A percentile compares a stretch with the other conserved stretches of the same genome.
These are phyloP conservation scores for Lutjanus erythropterus DNA, from an alignment of 2,113 vertebrate genomes.

Conservation along the genomic window DNA sequence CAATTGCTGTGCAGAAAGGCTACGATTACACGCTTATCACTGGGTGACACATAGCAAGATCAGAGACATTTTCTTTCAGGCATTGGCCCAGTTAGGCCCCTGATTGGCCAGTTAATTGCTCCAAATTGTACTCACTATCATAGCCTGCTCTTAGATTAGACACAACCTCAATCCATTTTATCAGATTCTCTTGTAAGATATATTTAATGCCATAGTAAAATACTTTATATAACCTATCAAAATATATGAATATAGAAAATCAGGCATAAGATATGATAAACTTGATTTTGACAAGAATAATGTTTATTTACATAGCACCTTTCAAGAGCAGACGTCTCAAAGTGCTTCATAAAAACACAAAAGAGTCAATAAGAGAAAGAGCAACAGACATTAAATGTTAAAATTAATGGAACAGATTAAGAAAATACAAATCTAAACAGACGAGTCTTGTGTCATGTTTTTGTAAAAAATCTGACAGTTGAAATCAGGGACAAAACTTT, in stretches of 20 bases:
- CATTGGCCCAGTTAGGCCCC: background rate
- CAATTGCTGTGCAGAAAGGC: constrained; percentile 14
- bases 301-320: too few species aligned
- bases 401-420: too few species aligned
- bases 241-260: background rate
- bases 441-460: too few species aligned
- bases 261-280: background rate
- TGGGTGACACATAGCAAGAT: constrained; percentile 9
- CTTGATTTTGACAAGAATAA: background rate
- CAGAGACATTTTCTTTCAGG: background rate
- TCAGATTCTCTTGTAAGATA: background rate
- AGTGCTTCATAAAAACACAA: too few species aligned
- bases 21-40: background rate
- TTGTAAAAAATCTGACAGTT: too few species aligned
- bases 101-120: background rate
- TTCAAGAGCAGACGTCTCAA: too few species aligned
- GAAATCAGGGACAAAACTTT: too few species aligned
- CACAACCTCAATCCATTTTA: background rate
- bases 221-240: too few species aligned
- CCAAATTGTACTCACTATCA: background rate
- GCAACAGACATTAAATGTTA: too few species aligned
- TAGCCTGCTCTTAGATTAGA: constrained; percentile 4
- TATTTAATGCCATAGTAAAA: background rate
- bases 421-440: too few species aligned
- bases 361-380: too few species aligned